Evolutionary conservation across 2,113 vertebrate species (phyloP), one percentile per base, ranked within the genome.

Genomic region (Stictonetta naevosa): DNA sequence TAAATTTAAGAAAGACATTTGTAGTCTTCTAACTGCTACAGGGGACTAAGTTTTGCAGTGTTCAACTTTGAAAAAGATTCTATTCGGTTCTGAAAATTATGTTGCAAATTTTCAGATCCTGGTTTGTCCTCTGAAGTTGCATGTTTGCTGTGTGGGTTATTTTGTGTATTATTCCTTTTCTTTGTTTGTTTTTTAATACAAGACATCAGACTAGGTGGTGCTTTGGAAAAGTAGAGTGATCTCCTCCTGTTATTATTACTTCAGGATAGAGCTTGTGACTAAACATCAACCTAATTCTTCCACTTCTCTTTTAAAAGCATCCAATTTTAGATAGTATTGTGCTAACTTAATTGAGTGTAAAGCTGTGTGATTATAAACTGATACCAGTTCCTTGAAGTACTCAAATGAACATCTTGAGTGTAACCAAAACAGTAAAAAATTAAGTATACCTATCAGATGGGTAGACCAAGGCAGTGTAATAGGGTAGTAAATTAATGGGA

Each of bases 41-140:
- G n/a, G 33, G 8, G 5, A 5, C 21, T 73, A 34, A 77, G 8
- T 5, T 80, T 86, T 4, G 2, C 31, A 52, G 44, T 64, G 10
- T 64, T 76, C 21, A 72, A 15, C 21, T 48, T 34, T 60, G 52
- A 52, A 88, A 86, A 76, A 36, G 25, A n/a, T 29, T 9, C 23
- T 50, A 0, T 59, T 73, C 13, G 4, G 1, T 69, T 83, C 9
- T 1, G 33, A 73, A 78, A 66, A 38, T 5, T 1, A 4, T 2
- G 1, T 7, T 68, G 10, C 48, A 33, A 52, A 46, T 56, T 2
- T 66, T 66, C 13, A 67, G 29, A 33, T 84, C 42, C 58, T 74
- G 44, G 3, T 69, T 12, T 75, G 44, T 52, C 21, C 12, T 76
- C 33, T 71, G 31, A 80, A 59, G 44, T 52, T 73, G 13, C 13